Evolutionary conservation across 2,797 vertebrate genomes (phyloP).

Genomic region (Huso huso): DNA sequence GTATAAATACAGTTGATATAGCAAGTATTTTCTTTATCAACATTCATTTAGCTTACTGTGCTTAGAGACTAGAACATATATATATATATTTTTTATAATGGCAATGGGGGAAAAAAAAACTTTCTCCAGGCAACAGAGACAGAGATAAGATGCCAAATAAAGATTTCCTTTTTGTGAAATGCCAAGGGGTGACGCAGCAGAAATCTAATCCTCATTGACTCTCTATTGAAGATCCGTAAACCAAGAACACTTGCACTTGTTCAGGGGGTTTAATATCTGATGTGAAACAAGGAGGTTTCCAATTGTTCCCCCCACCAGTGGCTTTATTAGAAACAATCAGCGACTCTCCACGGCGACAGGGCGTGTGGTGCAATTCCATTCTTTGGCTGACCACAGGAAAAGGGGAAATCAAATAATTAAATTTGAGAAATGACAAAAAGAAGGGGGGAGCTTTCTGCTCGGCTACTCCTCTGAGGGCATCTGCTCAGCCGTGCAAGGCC

Average conservation of each 20-base stretch:
- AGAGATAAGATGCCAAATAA: slow-evolving; percentile 60
- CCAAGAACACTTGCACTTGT: slow-evolving; percentile 63
- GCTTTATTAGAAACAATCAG: slow-evolving; percentile 74
- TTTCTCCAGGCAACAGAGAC: too few species aligned
- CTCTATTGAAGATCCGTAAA: slow-evolving; percentile 56
- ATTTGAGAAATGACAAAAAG: slow-evolving; percentile 77
- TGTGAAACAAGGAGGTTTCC: slow-evolving; percentile 67
- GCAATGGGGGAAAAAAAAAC: too few species aligned
- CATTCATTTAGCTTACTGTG: too few species aligned
- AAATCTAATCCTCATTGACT: slow-evolving; percentile 68
- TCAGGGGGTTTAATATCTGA: slow-evolving; percentile 65
- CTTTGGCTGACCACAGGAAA: slow-evolving; percentile 71
- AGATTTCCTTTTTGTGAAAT: slow-evolving; percentile 70
- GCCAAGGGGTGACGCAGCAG: slow-evolving; percentile 59
- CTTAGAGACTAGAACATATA: too few species aligned
- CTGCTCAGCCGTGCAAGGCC: slow-evolving; percentile 60
- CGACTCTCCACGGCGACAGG: slow-evolving; percentile 66
- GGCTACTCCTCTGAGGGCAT: slow-evolving; percentile 70
- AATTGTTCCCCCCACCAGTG: slow-evolving; percentile 61
- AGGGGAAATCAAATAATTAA: slow-evolving; percentile 89
- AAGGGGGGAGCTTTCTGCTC: slow-evolving; percentile 73
- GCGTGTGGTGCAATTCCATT: slow-evolving; percentile 71
- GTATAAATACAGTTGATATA: too few species aligned
- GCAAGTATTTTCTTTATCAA: too few species aligned
- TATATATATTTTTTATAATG: too few species aligned